Evolutionary conservation across 2,113 vertebrate genomes (phyloP), one percentile per base, ranked within the genome.

Genomic region (Platycercus adscitus): DNA sequence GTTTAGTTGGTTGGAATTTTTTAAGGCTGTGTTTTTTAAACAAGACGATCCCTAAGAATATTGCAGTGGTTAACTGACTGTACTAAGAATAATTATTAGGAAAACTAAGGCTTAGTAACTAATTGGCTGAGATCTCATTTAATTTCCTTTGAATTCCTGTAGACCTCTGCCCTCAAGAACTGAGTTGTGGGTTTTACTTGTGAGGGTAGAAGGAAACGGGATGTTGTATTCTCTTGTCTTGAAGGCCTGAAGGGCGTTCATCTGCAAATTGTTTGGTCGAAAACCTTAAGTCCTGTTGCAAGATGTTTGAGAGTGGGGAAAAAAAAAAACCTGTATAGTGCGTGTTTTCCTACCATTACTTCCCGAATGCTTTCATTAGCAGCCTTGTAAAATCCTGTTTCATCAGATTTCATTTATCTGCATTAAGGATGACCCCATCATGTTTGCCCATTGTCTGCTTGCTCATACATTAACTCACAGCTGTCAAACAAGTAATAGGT

Each of bases 401-500:
- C 83, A 91, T 96, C 88, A 89, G 93, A 84, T 96, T 95, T 88
- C 52, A 58, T 24, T 55, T 64, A 29, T 96, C 85, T 95, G 81
- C 80, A 26, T 89, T 75, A 76, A 87, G 71, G 80, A 89, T 95
- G 95, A 98, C 94, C 90, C 89, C 61, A 28, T 76, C 13, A 1
- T 49, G 56, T 70, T 93, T 94, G 46, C 35, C 71, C 63, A 96
- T 95, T 96, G 91, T 95, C 83, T 73, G 21, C 28, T 86, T 16
- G 63, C 72, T 72, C 11, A 3, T 71, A 47, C 66, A 43, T 93
- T 89, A 88, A 50, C 33, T 82, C 76, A 11, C 6, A 44, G 83
- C 79, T 97, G 91, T 94, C 95, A 97, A 94, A 95, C 86, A 86
- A 95, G 64, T 28, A 49, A 60, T 60, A 93, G 91, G 89, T 94